Percentiles rank a stretch among this genome's conserved stretches.
phyloP scores from a whole-genome alignment of 2,113 vertebrate species.

The Brienomyrus longianalis region DNA sequence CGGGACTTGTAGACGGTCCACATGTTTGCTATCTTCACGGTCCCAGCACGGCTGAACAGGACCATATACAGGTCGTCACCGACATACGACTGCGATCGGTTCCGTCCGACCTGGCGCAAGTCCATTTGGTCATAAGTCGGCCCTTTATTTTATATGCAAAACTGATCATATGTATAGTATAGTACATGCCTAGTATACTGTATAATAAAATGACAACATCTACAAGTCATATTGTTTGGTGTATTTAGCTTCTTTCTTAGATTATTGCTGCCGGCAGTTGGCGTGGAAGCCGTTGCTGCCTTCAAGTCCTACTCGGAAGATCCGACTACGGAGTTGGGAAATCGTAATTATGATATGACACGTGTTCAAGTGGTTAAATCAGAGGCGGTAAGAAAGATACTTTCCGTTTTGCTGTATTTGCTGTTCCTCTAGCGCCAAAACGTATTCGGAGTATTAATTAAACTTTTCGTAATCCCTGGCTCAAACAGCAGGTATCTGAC shows the following conservation, averaged over 20 bases:
- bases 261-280: neutral
- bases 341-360: no score
- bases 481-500: no score
- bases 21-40: neutral
- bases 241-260: neutral
- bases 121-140: neutral
- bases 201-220: neutral
- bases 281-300: neutral
- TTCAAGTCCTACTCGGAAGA: no score
- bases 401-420: no score
- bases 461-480: no score
- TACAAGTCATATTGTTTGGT: neutral
- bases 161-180: neutral
- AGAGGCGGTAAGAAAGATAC: no score
- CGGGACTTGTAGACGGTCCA: neutral
- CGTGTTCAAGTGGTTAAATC: no score
- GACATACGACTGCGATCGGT: neutral
- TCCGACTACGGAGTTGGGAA: no score
- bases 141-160: neutral
- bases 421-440: no score
- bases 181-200: neutral
- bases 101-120: neutral
- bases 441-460: no score
- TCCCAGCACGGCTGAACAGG: neutral
- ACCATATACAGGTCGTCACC: neutral